A percentile compares a stretch with the other conserved stretches of the same genome.
Conservation (phyloP, 64 coral and sea anemone species). For the Pachyseris speciosa region DNA sequence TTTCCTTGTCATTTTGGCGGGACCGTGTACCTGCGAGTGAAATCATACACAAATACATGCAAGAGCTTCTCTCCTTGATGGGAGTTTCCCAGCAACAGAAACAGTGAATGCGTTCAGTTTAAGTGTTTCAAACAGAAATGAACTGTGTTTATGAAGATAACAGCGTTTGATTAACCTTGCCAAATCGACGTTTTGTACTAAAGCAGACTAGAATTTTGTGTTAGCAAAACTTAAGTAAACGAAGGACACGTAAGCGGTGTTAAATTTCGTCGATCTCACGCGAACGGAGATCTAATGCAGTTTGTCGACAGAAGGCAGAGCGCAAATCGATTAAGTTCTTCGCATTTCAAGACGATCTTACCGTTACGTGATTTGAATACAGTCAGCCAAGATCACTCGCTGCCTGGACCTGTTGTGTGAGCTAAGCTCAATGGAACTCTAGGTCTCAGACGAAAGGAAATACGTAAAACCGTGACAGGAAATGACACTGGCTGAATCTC, state of each 20-base stretch:
- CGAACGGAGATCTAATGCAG: background rate
- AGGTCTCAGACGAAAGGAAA: conserved; percentile 12
- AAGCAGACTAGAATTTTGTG: background rate
- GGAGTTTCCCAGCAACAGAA: background rate
- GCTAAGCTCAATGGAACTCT: background rate
- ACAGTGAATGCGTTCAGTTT: background rate
- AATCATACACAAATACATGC: conserved; percentile 25
- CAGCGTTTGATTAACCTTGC: background rate
- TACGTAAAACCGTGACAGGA: conserved; percentile 15
- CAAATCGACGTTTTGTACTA: background rate
- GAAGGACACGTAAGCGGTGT: background rate
- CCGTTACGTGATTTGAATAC: background rate
- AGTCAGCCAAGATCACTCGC: background rate
- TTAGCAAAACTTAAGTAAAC: background rate
- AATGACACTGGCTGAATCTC: conserved; percentile 2
- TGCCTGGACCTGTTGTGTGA: background rate
- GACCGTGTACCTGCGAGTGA: conserved; percentile 6
- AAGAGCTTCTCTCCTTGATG: background rate
- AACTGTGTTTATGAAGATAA: background rate
- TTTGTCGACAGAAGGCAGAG: background rate
- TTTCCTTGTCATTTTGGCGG: background rate
- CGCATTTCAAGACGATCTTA: background rate
- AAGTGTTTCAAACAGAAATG: background rate
- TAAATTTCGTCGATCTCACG: background rate
- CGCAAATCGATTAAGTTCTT: background rate